These are phyloP conservation scores for Menura novaehollandiae DNA, from an alignment of 2,113 vertebrate species.

Conservation along the genomic window DNA sequence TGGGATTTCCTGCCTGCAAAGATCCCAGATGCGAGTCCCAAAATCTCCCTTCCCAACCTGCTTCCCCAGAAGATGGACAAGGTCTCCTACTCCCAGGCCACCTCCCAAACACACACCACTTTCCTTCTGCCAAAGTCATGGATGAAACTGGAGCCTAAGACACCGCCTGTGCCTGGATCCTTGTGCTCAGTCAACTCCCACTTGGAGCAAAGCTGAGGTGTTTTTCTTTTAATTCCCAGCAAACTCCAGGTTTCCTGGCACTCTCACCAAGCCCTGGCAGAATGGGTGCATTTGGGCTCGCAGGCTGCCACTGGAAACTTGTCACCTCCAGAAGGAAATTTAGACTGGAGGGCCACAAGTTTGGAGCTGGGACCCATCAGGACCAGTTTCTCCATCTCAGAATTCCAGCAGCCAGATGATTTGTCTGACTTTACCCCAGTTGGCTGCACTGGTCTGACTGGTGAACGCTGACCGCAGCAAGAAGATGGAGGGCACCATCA, in stretches of 20 bases:
- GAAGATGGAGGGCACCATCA: neutral
- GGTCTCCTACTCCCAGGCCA: neutral
- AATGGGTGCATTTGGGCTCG: rapidly evolving
- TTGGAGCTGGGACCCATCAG: neutral
- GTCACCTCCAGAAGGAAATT: neutral
- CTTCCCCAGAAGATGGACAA: rapidly evolving
- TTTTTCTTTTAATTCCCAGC: neutral
- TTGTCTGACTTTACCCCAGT: neutral
- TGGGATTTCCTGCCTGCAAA: neutral
- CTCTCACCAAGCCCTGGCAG: rapidly evolving
- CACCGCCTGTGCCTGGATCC: neutral
- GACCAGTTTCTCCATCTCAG: neutral
- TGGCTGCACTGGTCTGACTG: neutral
- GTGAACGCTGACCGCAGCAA: neutral
- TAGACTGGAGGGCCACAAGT: neutral
- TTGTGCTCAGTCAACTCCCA: neutral
- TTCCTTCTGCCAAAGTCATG: neutral
- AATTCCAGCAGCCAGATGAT: rapidly evolving
- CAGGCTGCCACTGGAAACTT: neutral
- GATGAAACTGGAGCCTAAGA: neutral
- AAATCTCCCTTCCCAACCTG: neutral
- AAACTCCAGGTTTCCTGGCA: neutral
- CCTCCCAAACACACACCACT: neutral
- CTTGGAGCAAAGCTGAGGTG: neutral
- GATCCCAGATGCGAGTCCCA: neutral